phyloP scores from a whole-genome alignment of 1,140 invertebrate species.

The Drosophila nasuta region DNA sequence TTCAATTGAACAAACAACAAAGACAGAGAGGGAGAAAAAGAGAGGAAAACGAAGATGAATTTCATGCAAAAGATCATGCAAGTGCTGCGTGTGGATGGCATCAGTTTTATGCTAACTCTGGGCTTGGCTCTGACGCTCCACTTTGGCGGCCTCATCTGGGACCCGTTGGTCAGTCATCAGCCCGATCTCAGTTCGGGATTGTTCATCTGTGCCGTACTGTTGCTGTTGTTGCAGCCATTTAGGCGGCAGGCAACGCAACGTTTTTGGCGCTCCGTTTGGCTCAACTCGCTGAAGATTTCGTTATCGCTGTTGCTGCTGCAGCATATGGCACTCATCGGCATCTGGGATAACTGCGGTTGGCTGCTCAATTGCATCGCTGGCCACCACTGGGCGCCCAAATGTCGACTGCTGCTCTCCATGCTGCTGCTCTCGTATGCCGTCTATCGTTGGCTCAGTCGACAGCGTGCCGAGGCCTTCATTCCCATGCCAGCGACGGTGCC shows the following conservation, averaged over 20 bases:
- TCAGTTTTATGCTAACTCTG: slow-evolving; percentile 21
- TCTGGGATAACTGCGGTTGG: slow-evolving; percentile 34
- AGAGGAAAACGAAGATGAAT: slow-evolving; percentile 1
- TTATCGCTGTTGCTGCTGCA: slow-evolving; percentile 34
- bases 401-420: slow-evolving; percentile 10
- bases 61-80: not conserved
- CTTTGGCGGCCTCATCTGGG: slow-evolving; percentile 24
- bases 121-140: slow-evolving; percentile 11
- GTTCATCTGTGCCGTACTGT: slow-evolving; percentile 19
- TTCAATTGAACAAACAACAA: not conserved
- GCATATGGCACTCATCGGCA: slow-evolving; percentile 16
- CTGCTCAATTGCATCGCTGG: slow-evolving; percentile 1
- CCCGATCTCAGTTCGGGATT: slow-evolving; percentile 36
- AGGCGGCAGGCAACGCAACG: not conserved
- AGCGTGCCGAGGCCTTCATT: not conserved
- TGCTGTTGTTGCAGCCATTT: slow-evolving; percentile 25
- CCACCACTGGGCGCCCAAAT: not conserved
- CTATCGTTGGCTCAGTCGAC: slow-evolving; percentile 11
- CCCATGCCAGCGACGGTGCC: not conserved
- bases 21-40: no score
- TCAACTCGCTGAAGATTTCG: slow-evolving; percentile 27
- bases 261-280: slow-evolving; percentile 10
- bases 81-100: slow-evolving; percentile 22
- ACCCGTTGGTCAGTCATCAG: slow-evolving; percentile 13
- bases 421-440: slow-evolving; percentile 5